Conservation (phyloP, 2,888 invertebrate genomes). For the Anthrax anthrax region DNA sequence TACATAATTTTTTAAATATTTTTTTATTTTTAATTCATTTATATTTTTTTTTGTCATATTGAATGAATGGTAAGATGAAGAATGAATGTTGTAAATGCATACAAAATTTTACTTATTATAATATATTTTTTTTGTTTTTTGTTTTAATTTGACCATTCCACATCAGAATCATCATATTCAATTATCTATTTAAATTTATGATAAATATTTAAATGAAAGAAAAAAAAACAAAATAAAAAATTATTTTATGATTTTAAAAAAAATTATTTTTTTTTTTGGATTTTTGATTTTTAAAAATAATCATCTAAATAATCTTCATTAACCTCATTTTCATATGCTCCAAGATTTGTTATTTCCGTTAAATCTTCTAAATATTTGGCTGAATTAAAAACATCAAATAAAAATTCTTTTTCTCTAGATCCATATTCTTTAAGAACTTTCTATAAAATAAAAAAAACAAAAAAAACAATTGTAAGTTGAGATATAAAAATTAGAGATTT, state of each 20-base stretch:
- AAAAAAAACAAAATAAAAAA: background rate
- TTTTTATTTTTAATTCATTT: too few species aligned
- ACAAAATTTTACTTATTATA: too few species aligned
- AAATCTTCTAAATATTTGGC: conserved; percentile 72
- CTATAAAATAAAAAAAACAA: conserved; percentile 15
- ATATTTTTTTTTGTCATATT: too few species aligned
- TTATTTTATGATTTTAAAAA: background rate
- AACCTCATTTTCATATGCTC: conserved; percentile 43
- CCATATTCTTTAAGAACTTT: conserved; percentile 37
- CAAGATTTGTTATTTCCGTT: conserved; percentile 59
- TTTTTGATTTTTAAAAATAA: too few species aligned
- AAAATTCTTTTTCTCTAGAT: conserved; percentile 50
- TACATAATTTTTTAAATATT: too few species aligned
- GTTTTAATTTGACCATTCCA: conserved; percentile 16
- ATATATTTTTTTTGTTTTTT: too few species aligned
- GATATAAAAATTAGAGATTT: background rate
- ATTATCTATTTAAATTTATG: conserved; percentile 21
- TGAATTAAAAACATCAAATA: conserved; percentile 65
- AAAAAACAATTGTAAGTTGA: background rate
- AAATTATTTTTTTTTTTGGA: background rate
- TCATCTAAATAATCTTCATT: conserved; percentile 25
- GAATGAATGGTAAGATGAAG: too few species aligned
- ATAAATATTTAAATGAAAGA: background rate
- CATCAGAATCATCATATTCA: conserved; percentile 25
- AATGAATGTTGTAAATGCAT: too few species aligned